phyloP scores from a whole-genome alignment of 1,140 invertebrate species.

The Euborellia annulipes region DNA sequence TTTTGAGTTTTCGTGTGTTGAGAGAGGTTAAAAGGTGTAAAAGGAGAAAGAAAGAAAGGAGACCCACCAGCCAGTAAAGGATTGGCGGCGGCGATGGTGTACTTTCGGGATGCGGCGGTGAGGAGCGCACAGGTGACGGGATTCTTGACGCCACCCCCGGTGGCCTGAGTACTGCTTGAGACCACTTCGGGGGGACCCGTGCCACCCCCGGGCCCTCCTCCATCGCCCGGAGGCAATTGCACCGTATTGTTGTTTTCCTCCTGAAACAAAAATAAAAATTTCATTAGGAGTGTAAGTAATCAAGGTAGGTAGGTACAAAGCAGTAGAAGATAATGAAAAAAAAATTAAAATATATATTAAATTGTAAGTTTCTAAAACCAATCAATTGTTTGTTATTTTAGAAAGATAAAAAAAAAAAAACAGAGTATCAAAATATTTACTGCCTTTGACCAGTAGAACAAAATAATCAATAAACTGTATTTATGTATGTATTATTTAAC shows the following conservation, averaged over 20 bases:
- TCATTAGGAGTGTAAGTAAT: too few species aligned
- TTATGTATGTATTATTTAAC: too few species aligned
- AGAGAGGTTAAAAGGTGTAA: not conserved
- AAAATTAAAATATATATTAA: too few species aligned
- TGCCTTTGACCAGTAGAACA: too few species aligned
- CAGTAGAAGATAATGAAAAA: too few species aligned
- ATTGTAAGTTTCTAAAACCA: too few species aligned
- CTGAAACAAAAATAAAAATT: conserved; percentile 15
- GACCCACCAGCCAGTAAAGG: conserved; percentile 52
- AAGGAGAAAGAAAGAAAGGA: not conserved
- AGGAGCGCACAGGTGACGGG: conserved; percentile 11
- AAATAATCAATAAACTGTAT: too few species aligned
- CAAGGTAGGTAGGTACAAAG: too few species aligned
- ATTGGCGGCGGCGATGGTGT: conserved; percentile 66
- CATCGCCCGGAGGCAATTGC: not conserved
- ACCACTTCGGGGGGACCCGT: conserved; percentile 5
- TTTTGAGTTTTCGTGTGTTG: too few species aligned
- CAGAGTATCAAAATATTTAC: too few species aligned
- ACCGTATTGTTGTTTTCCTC: conserved; percentile 26
- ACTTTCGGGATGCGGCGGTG: conserved; percentile 32
- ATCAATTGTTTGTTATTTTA: too few species aligned
- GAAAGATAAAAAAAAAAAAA: too few species aligned
- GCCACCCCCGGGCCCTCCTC: conserved; percentile 12
- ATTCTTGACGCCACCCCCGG: conserved; percentile 11
- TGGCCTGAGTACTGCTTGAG: conserved; percentile 5